These are phyloP conservation scores for Eupithecia vulgata DNA, from an alignment of 2,888 invertebrate genomes.

Conservation along the genomic window DNA sequence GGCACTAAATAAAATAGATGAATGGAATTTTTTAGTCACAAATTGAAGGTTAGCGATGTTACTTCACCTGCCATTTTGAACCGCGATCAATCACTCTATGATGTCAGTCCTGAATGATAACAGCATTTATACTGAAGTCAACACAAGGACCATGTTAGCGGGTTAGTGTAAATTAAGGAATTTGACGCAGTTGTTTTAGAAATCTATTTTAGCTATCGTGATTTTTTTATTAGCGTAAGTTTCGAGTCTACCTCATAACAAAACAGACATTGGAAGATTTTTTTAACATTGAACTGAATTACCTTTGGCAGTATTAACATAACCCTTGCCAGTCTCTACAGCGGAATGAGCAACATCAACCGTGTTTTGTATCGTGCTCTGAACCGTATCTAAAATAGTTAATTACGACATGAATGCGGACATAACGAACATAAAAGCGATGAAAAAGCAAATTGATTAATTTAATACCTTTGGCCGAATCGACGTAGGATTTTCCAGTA, in stretches of 20 bases:
- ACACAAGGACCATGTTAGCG: conserved; percentile 33
- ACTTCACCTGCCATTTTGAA: conserved; percentile 42
- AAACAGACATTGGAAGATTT: not conserved
- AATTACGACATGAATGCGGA: conserved; percentile 36
- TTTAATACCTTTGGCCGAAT: conserved; percentile 67
- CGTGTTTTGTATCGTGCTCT: conserved; percentile 54
- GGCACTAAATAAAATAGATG: not conserved
- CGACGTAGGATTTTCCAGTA: conserved; percentile 65
- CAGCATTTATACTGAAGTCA: conserved; percentile 37
- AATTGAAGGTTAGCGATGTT: conserved; percentile 5
- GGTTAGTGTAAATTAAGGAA: conserved; percentile 29
- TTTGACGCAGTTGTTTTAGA: conserved; percentile 7
- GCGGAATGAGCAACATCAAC: conserved; percentile 58
- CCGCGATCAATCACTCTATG: conserved; percentile 36
- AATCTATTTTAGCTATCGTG: not conserved
- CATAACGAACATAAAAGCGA: conserved; percentile 24
- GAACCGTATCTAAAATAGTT: conserved; percentile 55
- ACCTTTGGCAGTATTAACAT: conserved; percentile 55
- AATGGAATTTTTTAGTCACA: conserved; percentile 30
- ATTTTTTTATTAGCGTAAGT: not conserved
- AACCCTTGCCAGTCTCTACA: conserved; percentile 59
- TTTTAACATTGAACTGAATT: conserved; percentile 18
- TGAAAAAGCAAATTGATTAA: conserved; percentile 8
- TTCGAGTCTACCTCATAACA: not conserved
- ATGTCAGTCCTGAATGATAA: conserved; percentile 30